These are phyloP conservation scores for Poeciliopsis infans DNA, from an alignment of 2,797 vertebrate genomes.

Conservation along the genomic window DNA sequence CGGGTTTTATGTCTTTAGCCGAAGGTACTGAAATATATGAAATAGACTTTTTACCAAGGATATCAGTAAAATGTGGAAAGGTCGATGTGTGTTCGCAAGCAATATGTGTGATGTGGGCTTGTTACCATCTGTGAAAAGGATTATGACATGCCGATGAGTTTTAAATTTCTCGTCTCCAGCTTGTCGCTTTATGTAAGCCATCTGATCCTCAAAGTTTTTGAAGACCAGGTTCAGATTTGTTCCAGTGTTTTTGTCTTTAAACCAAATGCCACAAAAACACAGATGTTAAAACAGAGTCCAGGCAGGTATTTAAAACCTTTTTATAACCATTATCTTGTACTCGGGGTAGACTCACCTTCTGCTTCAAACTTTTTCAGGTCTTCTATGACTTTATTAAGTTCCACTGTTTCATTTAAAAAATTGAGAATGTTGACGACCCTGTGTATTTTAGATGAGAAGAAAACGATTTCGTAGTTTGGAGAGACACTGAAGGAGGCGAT, in stretches of 20 bases:
- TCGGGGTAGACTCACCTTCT: constrained; percentile 32
- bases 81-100: neutral
- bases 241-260: constrained; percentile 51
- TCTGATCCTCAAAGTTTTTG: constrained; percentile 14
- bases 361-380: neutral
- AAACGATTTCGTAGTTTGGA: constrained; percentile 73
- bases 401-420: neutral
- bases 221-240: constrained; percentile 63
- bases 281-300: constrained; percentile 3
- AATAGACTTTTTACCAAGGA: neutral
- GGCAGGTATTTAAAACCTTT: neutral
- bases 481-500: constrained; percentile 60
- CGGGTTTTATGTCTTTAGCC: neutral
- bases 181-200: constrained; percentile 23
- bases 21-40: neutral
- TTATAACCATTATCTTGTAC: neutral
- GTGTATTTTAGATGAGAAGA: constrained; percentile 60
- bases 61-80: neutral
- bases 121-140: constrained; percentile 73
- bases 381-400: rapidly evolving
- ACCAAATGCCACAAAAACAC: constrained; percentile 3
- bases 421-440: constrained; percentile 56
- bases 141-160: constrained; percentile 64
- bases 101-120: neutral
- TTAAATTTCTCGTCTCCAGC: constrained; percentile 2